These are phyloP conservation scores for Nephrotoma guestfalica DNA, from an alignment of 2,888 invertebrate genomes.

Conservation along the genomic window DNA sequence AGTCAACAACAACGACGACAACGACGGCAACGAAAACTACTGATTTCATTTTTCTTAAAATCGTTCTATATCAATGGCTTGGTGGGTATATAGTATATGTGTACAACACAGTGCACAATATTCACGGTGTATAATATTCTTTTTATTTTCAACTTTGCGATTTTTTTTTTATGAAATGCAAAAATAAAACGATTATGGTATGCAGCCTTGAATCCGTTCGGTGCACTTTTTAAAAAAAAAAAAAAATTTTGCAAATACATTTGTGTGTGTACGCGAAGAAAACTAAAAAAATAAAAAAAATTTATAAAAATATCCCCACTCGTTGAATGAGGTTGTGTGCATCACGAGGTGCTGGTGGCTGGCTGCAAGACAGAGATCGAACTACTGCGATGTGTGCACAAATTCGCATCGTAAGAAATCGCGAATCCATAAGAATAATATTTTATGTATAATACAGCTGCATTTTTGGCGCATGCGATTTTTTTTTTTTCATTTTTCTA, in stretches of 20 bases:
- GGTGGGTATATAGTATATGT: neutral
- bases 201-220: constrained; percentile 12
- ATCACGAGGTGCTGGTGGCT: neutral
- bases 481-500: neutral
- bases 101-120: neutral
- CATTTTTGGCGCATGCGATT: constrained; percentile 2
- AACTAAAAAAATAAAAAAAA: neutral
- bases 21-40: neutral
- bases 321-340: neutral
- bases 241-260: neutral
- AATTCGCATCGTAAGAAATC: neutral
- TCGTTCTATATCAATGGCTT: neutral
- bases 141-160: neutral
- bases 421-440: neutral
- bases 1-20: neutral
- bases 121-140: neutral
- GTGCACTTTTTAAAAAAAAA: constrained; percentile 9
- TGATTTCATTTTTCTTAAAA: neutral
- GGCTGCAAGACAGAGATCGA: neutral
- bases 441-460: neutral
- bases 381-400: neutral
- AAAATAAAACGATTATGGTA: constrained; percentile 7
- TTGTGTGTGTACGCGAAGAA: neutral
- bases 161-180: neutral
- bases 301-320: neutral